Evolutionary conservation across 2,113 vertebrate genomes (phyloP).

Genomic region (Dasyprocta punctata): DNA sequence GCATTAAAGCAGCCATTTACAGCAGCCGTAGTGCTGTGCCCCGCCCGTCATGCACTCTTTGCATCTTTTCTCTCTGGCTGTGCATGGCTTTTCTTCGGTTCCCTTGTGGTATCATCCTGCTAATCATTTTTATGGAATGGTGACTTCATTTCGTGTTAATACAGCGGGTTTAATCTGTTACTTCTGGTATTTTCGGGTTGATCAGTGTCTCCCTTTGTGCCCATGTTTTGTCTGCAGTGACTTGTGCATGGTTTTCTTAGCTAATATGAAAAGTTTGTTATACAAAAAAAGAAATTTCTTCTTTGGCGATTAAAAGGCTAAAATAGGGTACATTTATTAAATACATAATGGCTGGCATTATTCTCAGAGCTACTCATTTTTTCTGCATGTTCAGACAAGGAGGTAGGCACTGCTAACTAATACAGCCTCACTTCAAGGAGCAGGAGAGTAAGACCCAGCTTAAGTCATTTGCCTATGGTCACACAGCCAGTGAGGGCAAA

Average conservation of each 20-base stretch:
- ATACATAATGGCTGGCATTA: background rate
- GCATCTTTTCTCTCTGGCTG: slow-evolving; percentile 81
- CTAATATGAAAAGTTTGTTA: slow-evolving; percentile 81
- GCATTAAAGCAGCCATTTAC: slow-evolving; percentile 72
- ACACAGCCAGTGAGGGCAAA: too few species aligned
- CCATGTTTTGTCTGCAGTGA: slow-evolving; percentile 86
- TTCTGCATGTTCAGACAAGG: background rate
- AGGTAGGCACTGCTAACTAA: background rate
- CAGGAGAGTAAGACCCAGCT: background rate
- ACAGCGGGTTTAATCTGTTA: slow-evolving; percentile 79
- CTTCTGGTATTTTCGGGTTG: slow-evolving; percentile 79
- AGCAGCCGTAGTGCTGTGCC: slow-evolving; percentile 68
- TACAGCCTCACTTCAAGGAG: background rate
- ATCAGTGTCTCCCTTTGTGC: slow-evolving; percentile 82
- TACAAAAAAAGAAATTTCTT: slow-evolving; percentile 82
- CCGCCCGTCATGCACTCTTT: slow-evolving; percentile 69
- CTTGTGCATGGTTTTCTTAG: slow-evolving; percentile 85
- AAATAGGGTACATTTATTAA: background rate
- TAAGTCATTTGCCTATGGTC: background rate
- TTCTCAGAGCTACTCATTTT: slow-evolving; percentile 22
- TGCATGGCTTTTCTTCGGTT: slow-evolving; percentile 85
- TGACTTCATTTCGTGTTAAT: slow-evolving; percentile 81
- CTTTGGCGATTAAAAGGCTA: background rate
- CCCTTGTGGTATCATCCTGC: slow-evolving; percentile 74
- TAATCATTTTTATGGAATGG: slow-evolving; percentile 82